These are phyloP conservation scores for Tupaia tana DNA, from an alignment of 2,113 vertebrate genomes.

Conservation along the genomic window DNA sequence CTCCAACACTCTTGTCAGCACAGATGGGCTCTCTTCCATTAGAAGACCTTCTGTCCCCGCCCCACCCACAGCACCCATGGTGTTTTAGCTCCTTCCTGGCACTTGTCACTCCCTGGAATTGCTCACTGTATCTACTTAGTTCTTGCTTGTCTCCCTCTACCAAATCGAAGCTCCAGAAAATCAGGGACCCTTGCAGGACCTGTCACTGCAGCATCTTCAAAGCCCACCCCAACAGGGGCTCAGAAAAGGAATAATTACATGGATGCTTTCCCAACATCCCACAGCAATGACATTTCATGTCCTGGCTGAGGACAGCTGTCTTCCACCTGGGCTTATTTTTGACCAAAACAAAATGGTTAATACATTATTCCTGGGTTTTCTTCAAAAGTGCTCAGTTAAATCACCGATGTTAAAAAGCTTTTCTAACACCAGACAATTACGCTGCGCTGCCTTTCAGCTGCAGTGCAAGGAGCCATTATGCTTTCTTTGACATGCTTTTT, in stretches of 20 bases:
- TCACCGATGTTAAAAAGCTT: constrained; percentile 61
- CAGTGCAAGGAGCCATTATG: constrained; percentile 39
- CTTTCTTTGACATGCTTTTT: constrained; percentile 65
- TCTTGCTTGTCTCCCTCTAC: neutral
- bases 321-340: constrained; percentile 60
- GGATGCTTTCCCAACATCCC: neutral
- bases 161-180: constrained; percentile 14
- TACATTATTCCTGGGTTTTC: constrained; percentile 58
- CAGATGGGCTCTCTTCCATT: neutral
- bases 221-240: neutral
- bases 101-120: neutral
- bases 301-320: neutral
- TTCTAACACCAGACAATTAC: constrained; percentile 68
- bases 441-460: constrained; percentile 21
- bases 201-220: neutral
- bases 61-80: neutral
- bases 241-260: neutral
- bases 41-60: neutral
- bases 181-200: neutral
- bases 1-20: neutral
- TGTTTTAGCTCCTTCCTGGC: neutral
- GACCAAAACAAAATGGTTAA: constrained; percentile 62
- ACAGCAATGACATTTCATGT: neutral
- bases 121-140: neutral
- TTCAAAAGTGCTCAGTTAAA: constrained; percentile 65